A percentile compares a stretch with the other conserved stretches of the same genome.
Evolutionary conservation across 2,113 vertebrate genomes (phyloP).

Genomic region (Petroica traversi): DNA sequence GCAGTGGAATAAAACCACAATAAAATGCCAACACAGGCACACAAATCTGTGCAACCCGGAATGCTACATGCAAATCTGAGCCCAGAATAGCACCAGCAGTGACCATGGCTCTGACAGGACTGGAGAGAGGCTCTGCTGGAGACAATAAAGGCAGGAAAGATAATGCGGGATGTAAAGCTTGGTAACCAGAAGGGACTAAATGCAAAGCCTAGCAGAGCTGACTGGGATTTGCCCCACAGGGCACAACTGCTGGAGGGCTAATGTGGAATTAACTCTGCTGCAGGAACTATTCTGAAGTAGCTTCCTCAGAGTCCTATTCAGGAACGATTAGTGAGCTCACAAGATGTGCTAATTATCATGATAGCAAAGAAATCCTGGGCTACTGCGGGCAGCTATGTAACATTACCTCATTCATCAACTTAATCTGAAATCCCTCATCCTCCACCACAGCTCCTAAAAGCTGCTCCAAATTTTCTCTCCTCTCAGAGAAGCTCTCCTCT

Average conservation of each 20-base stretch:
- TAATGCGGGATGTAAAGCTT: background rate
- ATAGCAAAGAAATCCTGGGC: slow-evolving; percentile 32
- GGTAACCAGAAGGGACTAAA: background rate
- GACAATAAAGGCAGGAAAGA: background rate
- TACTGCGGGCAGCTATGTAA: slow-evolving; percentile 19
- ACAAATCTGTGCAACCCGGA: slow-evolving; percentile 26
- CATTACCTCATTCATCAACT: slow-evolving; percentile 44
- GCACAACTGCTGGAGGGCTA: slow-evolving; percentile 13
- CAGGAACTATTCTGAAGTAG: slow-evolving; percentile 8
- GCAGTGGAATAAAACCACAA: slow-evolving; percentile 53
- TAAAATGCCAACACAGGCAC: slow-evolving; percentile 52
- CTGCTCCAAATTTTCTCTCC: background rate
- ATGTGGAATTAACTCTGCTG: slow-evolving; percentile 35
- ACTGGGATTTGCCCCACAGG: background rate
- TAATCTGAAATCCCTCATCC: slow-evolving; percentile 40
- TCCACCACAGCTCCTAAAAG: background rate
- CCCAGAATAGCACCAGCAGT: slow-evolving; percentile 32
- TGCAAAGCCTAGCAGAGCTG: background rate
- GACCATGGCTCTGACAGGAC: background rate
- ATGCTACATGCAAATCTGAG: slow-evolving; percentile 20
- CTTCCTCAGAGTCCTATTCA: slow-evolving; percentile 41
- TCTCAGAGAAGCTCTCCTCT: background rate
- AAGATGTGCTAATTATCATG: slow-evolving; percentile 48
- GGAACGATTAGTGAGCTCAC: slow-evolving; percentile 51
- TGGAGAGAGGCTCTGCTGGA: background rate